Conservation (phyloP, 2,888 invertebrate species). For the Dione juno region DNA sequence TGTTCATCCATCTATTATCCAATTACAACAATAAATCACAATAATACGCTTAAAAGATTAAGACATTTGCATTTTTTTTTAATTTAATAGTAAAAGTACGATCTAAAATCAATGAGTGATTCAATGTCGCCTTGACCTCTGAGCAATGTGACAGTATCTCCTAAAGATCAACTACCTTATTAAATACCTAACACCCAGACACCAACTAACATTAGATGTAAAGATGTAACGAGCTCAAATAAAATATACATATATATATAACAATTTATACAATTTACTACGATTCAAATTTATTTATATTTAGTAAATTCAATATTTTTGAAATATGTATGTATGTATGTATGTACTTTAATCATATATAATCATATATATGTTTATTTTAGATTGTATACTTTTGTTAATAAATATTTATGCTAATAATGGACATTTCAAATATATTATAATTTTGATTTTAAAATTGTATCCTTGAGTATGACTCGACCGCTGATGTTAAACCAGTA, state of each 20-base stretch:
- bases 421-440: too few species aligned
- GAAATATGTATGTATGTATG: not conserved
- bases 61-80: too few species aligned
- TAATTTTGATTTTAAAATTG: too few species aligned
- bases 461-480: too few species aligned
- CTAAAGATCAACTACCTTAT: slow-evolving; percentile 21
- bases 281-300: not conserved
- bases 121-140: not conserved
- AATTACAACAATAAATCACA: too few species aligned
- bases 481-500: too few species aligned
- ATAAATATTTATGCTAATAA: slow-evolving; percentile 21
- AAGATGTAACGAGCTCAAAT: slow-evolving; percentile 37
- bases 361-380: not conserved
- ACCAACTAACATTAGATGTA: slow-evolving; percentile 38
- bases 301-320: slow-evolving; percentile 24
- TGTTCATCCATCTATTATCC: too few species aligned
- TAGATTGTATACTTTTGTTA: not conserved
- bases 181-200: slow-evolving; percentile 34
- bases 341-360: too few species aligned
- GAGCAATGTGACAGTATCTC: slow-evolving; percentile 8
- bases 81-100: too few species aligned
- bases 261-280: slow-evolving; percentile 14
- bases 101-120: too few species aligned
- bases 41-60: too few species aligned
- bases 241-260: slow-evolving; percentile 30